Conservation (phyloP, 2,113 vertebrate species). For the Falcunculus frontatus region DNA sequence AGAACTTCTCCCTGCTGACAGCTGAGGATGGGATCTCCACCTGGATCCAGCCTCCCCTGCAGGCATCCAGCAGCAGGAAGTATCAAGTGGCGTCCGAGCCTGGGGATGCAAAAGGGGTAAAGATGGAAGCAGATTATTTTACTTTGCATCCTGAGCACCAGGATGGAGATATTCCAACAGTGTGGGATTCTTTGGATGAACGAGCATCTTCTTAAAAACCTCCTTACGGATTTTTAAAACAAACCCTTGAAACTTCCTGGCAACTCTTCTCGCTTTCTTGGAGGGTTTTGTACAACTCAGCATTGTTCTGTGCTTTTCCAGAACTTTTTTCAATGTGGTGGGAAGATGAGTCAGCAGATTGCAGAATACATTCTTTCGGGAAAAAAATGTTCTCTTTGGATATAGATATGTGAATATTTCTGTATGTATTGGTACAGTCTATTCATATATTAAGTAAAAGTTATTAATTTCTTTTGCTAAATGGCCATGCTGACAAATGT, state of each 20-base stretch:
- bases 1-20: not conserved
- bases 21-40: not conserved
- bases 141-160: not conserved
- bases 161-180: not conserved
- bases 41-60: not conserved
- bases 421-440: not conserved
- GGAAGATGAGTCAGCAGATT: not conserved
- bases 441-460: not conserved
- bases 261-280: not conserved
- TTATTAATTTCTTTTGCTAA: not conserved
- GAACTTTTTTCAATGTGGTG: not conserved
- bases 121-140: not conserved
- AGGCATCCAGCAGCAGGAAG: not conserved
- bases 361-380: not conserved
- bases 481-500: not conserved
- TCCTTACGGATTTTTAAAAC: not conserved
- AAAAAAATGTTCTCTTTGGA: not conserved
- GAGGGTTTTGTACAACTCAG: not conserved
- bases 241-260: not conserved
- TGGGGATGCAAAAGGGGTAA: not conserved
- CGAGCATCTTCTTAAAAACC: not conserved
- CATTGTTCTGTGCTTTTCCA: conserved; percentile 5
- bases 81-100: rapidly evolving
- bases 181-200: not conserved
- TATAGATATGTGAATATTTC: not conserved